Evolutionary conservation across 2,113 vertebrate genomes (phyloP).

Genomic region (Orcinus orca): DNA sequence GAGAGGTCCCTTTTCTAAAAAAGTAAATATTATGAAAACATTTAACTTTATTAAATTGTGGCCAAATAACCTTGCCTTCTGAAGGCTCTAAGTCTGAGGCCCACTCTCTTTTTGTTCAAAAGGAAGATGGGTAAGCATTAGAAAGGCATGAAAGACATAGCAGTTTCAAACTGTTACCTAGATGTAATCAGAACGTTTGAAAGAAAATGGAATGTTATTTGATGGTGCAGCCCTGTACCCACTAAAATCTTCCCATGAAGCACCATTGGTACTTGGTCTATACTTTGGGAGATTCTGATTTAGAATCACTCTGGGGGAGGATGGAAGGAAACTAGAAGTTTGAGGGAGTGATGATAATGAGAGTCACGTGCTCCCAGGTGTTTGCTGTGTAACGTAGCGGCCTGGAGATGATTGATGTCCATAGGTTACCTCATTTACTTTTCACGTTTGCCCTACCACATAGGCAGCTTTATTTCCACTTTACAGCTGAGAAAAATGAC

Average conservation of each 20-base stretch:
- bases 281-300: neutral
- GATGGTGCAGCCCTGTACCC: too few species aligned
- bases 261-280: too few species aligned
- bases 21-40: neutral
- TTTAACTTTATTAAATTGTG: neutral
- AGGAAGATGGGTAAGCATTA: neutral
- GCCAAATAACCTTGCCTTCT: neutral
- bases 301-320: neutral
- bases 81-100: neutral
- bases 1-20: neutral
- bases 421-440: neutral
- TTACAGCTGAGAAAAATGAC: neutral
- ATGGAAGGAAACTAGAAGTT: neutral
- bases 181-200: neutral
- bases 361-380: rapidly evolving
- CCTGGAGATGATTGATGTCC: neutral
- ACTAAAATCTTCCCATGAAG: neutral
- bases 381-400: rapidly evolving
- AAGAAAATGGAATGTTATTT: neutral
- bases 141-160: neutral
- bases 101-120: neutral
- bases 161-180: neutral
- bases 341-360: too few species aligned
- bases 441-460: neutral
- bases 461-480: neutral